These are phyloP conservation scores for Gambusia affinis DNA, from an alignment of 2,113 vertebrate species.

Conservation along the genomic window DNA sequence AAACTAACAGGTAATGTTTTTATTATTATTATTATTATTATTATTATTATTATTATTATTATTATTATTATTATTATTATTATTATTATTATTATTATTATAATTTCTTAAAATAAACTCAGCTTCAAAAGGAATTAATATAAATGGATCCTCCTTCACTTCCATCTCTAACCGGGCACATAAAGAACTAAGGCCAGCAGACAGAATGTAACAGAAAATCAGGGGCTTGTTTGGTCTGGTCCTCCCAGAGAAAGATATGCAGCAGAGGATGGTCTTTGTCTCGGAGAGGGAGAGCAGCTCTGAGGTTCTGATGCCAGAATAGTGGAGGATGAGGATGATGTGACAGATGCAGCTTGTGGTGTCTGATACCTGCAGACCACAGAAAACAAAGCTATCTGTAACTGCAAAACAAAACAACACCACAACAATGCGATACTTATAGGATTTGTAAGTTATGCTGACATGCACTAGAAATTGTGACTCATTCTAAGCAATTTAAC, in stretches of 20 bases:
- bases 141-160: too few relatives aligned
- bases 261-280: slow-evolving; percentile 72
- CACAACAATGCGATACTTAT: neutral
- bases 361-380: slow-evolving; percentile 85
- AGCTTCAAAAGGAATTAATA: neutral
- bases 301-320: slow-evolving; percentile 77
- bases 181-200: slow-evolving; percentile 14
- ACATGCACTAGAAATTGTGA: too few relatives aligned
- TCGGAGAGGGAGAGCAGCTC: slow-evolving; percentile 55
- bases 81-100: too few relatives aligned
- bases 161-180: neutral
- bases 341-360: slow-evolving; percentile 82
- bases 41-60: too few relatives aligned
- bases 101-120: neutral
- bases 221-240: slow-evolving; percentile 51
- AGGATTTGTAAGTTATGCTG: neutral
- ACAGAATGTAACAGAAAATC: slow-evolving; percentile 6
- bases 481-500: too few relatives aligned
- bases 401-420: neutral
- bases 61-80: too few relatives aligned
- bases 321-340: slow-evolving; percentile 83
- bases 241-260: slow-evolving; percentile 46
- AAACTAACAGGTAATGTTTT: neutral
- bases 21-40: too few relatives aligned
- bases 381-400: neutral